Evolutionary conservation across 1,140 invertebrate genomes (phyloP).

Genomic region (Drosophila nigrodunni): DNA sequence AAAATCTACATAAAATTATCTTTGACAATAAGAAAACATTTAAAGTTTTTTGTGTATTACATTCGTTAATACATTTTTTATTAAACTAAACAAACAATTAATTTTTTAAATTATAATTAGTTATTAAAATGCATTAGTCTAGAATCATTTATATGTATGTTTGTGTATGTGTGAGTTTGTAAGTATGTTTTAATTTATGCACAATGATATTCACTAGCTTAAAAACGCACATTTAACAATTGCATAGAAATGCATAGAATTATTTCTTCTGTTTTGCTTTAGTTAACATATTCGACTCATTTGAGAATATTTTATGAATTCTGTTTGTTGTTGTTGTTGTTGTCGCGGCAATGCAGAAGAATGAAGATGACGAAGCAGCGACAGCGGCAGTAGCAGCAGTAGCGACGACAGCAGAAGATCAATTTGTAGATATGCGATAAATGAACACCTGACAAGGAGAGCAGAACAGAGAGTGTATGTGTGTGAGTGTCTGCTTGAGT

Average conservation of each 20-base stretch:
- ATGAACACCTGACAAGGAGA: constrained; percentile 44
- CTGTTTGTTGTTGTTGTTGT: constrained; percentile 4
- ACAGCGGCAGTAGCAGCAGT: neutral
- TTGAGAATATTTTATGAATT: constrained; percentile 26
- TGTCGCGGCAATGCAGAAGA: constrained; percentile 31
- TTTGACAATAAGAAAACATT: no score
- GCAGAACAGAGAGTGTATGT: constrained; percentile 9
- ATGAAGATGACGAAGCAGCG: constrained; percentile 15
- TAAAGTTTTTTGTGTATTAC: constrained; percentile 25
- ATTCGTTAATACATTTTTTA: constrained; percentile 64
- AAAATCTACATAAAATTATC: no score
- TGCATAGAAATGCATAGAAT: constrained; percentile 71
- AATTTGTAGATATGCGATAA: constrained; percentile 30
- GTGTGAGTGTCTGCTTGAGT: constrained; percentile 4
- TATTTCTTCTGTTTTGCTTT: neutral
- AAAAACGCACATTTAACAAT: constrained; percentile 67
- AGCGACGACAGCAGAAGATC: constrained; percentile 34
- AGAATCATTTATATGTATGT: constrained; percentile 39
- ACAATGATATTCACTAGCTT: constrained; percentile 50
- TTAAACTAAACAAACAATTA: constrained; percentile 61
- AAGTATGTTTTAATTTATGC: constrained; percentile 19
- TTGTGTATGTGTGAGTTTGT: constrained; percentile 21
- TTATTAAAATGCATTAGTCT: constrained; percentile 77
- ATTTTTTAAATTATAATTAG: constrained; percentile 44
- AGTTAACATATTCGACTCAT: constrained; percentile 12